These are phyloP conservation scores for Drosophila pachea DNA, from an alignment of 1,140 invertebrate genomes.

Conservation along the genomic window DNA sequence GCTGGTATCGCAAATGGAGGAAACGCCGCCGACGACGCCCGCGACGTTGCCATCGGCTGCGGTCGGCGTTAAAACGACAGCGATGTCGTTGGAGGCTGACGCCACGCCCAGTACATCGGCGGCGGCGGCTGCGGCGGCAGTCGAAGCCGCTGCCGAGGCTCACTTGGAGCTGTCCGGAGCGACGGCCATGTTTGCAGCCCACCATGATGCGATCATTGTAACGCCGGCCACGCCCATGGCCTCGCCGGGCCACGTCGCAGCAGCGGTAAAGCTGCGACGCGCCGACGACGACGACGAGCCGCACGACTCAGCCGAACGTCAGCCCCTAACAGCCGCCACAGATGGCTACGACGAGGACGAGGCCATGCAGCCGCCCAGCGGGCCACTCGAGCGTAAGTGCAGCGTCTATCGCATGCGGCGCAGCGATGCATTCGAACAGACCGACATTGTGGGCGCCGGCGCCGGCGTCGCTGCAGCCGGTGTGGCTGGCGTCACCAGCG, in stretches of 20 bases:
- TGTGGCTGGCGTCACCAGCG: constrained; percentile 31
- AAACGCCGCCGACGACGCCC: constrained; percentile 62
- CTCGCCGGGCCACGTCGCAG: constrained; percentile 67
- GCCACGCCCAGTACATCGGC: constrained; percentile 55
- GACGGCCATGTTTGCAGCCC: constrained; percentile 55
- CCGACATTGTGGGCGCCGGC: constrained; percentile 38
- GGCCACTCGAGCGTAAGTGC: constrained; percentile 76
- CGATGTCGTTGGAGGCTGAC: constrained; percentile 52
- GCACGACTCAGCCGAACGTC: constrained; percentile 54
- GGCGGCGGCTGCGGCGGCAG: constrained; percentile 56
- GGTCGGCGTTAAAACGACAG: constrained; percentile 71
- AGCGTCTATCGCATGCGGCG: constrained; percentile 78
- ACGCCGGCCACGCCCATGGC: constrained; percentile 78
- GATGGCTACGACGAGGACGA: constrained; percentile 64
- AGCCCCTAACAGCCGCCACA: constrained; percentile 55
- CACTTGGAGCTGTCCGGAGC: constrained; percentile 55
- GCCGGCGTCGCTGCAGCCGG: not conserved
- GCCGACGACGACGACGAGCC: constrained; percentile 51
- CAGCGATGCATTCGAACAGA: constrained; percentile 66
- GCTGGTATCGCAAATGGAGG: constrained; percentile 69
- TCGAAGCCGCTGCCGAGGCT: constrained; percentile 38
- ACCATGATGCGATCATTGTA: constrained; percentile 78
- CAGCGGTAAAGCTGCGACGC: constrained; percentile 48
- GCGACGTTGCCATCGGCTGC: constrained; percentile 58
- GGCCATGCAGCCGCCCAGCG: constrained; percentile 56